Evolutionary conservation across 2,113 vertebrate genomes (phyloP), one percentile per base, ranked within the genome.

Genomic region (Chelonoidis abingdonii): DNA sequence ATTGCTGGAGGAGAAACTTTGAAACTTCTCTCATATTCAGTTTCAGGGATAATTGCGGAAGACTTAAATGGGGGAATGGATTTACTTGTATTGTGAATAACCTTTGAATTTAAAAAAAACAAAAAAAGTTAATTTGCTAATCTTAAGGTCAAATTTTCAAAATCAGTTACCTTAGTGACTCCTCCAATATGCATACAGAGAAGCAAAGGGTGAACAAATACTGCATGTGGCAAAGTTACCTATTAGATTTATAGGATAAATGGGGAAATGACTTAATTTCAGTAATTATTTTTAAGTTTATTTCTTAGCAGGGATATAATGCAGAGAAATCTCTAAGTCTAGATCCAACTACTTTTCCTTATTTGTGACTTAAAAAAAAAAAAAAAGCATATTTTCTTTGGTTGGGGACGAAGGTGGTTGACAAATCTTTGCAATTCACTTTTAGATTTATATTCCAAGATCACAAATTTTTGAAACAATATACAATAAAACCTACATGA

Each of bases 21-120:
- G 82, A 98, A 98, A 96, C 97, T 98, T 94, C 98, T 98, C 93
- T 97, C 98, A 95, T 98, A 94, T 83, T 98, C 98, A 49, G 97
- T 98, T 97, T 99, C 98, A 92, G 97, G 95, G 88, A 93, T 86
- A 94, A 97, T 2, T 82, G 97, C 93, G 89, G 96, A 96, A 93
- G 97, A 87, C 96, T 98, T 98, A 97, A 97, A 97, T 1, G 91
- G 97, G 78, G 98, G 97, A 87, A 98, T 5, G 31, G 97, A 92
- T 88, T 98, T 97, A 96, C 95, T 98, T 92, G 95, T 96, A 95
- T 96, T 98, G 92, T 97, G 96, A 95, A 99, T 90, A 97, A 98
- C 93, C 98, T 98, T 93, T 76, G 3, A 0, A 59, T 59, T 27
- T 4, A 12, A 80, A 94, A 80, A 94, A 56, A 97, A 96, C 85